phyloP scores from a whole-genome alignment of 2,888 invertebrate species.

The Cacoxenus indagator region DNA sequence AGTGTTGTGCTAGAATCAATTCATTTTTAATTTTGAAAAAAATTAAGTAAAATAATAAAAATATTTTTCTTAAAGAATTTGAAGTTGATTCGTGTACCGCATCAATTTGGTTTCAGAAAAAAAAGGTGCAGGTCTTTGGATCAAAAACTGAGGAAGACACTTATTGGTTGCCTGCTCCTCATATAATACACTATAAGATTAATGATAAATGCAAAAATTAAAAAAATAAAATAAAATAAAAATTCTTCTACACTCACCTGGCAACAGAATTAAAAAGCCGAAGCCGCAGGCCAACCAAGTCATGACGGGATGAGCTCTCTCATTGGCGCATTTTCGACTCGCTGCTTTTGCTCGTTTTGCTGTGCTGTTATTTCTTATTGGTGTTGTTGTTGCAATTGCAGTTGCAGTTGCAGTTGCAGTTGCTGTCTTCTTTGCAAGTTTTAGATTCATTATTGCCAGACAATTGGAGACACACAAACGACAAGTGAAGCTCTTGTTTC shows the following conservation, averaged over 20 bases:
- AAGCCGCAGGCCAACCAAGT: not conserved
- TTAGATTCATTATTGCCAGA: not conserved
- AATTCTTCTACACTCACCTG: not conserved
- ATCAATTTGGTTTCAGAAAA: too few species aligned
- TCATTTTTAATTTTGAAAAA: too few species aligned
- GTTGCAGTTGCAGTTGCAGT: not conserved
- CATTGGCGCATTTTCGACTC: not conserved
- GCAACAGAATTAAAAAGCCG: not conserved
- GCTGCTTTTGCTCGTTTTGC: not conserved
- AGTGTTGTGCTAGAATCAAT: too few species aligned
- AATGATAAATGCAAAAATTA: too few species aligned
- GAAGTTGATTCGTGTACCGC: too few species aligned
- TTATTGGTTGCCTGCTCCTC: too few species aligned
- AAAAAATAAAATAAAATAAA: too few species aligned
- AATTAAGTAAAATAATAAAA: too few species aligned
- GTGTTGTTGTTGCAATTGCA: not conserved
- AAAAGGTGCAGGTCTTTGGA: too few species aligned
- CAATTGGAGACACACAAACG: not conserved
- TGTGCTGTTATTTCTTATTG: conserved; percentile 4
- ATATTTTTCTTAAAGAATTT: too few species aligned
- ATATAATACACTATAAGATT: too few species aligned
- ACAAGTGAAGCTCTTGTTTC: not conserved
- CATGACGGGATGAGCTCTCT: not conserved
- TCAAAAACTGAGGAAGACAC: too few species aligned
- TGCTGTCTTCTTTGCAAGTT: not conserved